Evolutionary conservation across 2,888 invertebrate genomes (phyloP).

Genomic region (Galeopsomyia nigrocyanea): DNA sequence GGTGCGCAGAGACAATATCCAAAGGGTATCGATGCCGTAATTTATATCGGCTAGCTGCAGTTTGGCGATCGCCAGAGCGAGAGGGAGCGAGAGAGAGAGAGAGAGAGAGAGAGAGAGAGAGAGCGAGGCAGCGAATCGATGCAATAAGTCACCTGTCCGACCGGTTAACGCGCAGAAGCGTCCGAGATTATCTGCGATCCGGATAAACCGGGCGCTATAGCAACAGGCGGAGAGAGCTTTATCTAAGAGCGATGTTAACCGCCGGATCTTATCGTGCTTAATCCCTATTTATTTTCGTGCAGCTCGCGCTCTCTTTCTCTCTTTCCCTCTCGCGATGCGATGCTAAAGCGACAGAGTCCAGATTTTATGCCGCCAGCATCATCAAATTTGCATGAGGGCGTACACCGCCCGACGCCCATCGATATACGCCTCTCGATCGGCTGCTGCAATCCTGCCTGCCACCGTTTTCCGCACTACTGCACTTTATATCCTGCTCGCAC

Average conservation of each 20-base stretch:
- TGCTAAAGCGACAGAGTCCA: neutral
- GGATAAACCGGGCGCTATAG: constrained; percentile 61
- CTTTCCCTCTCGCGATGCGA: neutral
- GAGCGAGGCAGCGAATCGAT: constrained; percentile 61
- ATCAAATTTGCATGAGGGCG: constrained; percentile 49
- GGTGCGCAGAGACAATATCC: constrained; percentile 18
- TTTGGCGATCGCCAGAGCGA: constrained; percentile 51
- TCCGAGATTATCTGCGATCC: constrained; percentile 61
- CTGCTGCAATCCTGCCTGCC: no score
- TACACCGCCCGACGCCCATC: constrained; percentile 43
- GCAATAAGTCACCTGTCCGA: constrained; percentile 65
- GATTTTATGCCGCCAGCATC: neutral
- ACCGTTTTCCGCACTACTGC: no score
- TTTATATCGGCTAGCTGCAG: constrained; percentile 52
- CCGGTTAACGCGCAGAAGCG: constrained; percentile 47
- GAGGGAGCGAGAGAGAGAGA: no score
- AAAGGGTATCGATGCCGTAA: constrained; percentile 54
- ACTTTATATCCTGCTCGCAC: no score
- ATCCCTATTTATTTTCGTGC: constrained; percentile 58
- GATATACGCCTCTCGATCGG: neutral
- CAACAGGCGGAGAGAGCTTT: constrained; percentile 43
- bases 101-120: no score
- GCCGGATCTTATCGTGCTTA: constrained; percentile 57
- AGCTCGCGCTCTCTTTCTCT: constrained; percentile 52
- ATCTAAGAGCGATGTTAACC: constrained; percentile 60